Percentiles rank a stretch among this genome's conserved stretches.
Conservation (phyloP, 1,140 invertebrate genomes). For the Penaeus chinensis region DNA sequence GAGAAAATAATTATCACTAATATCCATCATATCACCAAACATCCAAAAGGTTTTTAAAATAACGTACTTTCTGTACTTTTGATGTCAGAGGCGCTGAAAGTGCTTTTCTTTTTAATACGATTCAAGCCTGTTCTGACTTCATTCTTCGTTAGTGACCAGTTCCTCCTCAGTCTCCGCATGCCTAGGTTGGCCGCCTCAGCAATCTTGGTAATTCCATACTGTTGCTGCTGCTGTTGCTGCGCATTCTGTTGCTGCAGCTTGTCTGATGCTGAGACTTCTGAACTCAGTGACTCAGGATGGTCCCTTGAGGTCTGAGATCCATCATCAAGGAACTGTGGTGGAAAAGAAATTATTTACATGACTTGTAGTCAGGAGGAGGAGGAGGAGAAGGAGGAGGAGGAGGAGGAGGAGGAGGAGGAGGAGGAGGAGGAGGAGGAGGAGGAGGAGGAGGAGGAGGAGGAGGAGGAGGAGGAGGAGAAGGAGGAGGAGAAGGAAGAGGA, state of each 20-base stretch:
- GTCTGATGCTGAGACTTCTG: slow-evolving; percentile 42
- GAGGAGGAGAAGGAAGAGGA: too few relatives aligned
- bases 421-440: too few relatives aligned
- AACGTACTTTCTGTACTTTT: slow-evolving; percentile 62
- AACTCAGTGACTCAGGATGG: slow-evolving; percentile 48
- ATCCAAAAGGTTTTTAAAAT: slow-evolving; percentile 11
- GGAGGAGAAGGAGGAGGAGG: too few relatives aligned
- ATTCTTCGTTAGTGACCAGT: slow-evolving; percentile 65
- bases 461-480: too few relatives aligned
- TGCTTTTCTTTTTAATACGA: slow-evolving; percentile 65
- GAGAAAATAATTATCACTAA: slow-evolving; percentile 20
- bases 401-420: too few relatives aligned
- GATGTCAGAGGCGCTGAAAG: slow-evolving; percentile 60
- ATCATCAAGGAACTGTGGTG: slow-evolving; percentile 5
- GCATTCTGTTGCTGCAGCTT: not conserved
- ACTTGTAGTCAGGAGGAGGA: not conserved
- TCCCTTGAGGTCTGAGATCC: slow-evolving; percentile 45
- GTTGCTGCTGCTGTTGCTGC: slow-evolving; percentile 41
- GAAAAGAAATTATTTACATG: not conserved
- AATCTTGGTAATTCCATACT: slow-evolving; percentile 63
- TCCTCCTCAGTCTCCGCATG: slow-evolving; percentile 61
- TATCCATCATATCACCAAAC: not conserved
- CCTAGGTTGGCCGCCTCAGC: slow-evolving; percentile 60
- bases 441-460: too few relatives aligned
- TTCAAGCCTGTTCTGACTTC: slow-evolving; percentile 65